Percentiles rank a stretch among this genome's conserved stretches.
Evolutionary conservation across 2,888 invertebrate species (phyloP).

Genomic region (Liopterus haemorrhoidalis): DNA sequence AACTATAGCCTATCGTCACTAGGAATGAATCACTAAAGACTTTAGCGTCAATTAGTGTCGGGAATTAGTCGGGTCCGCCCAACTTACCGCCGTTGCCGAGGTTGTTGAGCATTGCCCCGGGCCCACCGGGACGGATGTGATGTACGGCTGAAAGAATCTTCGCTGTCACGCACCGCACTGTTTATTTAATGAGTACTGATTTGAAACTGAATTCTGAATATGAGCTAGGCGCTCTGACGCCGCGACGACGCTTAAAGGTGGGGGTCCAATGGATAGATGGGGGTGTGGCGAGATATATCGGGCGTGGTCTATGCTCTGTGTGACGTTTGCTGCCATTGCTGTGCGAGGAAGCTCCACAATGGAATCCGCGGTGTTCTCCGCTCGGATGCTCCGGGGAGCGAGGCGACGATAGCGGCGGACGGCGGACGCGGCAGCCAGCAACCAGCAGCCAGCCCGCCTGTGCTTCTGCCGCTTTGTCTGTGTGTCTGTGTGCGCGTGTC

Average conservation of each 20-base stretch:
- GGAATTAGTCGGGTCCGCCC: constrained; percentile 2
- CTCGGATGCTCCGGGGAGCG: constrained; percentile 31
- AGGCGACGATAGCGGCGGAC: constrained; percentile 14
- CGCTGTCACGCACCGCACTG: constrained; percentile 45
- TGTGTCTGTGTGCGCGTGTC: constrained; percentile 25
- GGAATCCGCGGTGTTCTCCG: too few species aligned
- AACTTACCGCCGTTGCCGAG: constrained; percentile 46
- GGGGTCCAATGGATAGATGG: constrained; percentile 37
- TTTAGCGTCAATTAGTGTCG: constrained; percentile 47
- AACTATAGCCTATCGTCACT: constrained; percentile 47
- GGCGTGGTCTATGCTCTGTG: constrained; percentile 34
- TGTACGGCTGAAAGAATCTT: constrained; percentile 12
- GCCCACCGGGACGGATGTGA: constrained; percentile 14
- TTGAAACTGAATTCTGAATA: constrained; percentile 49
- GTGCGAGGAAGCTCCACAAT: constrained; percentile 15
- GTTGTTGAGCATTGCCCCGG: constrained; percentile 45
- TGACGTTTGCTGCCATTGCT: constrained; percentile 34
- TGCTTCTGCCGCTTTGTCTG: constrained; percentile 5
- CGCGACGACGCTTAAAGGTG: constrained; percentile 38
- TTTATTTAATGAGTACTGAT: constrained; percentile 51
- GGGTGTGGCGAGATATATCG: constrained; percentile 30
- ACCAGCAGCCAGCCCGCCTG: not conserved
- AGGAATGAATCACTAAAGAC: constrained; percentile 46
- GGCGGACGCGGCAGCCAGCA: not conserved
- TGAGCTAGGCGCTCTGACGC: constrained; percentile 41